phyloP scores from a whole-genome alignment of 2,797 vertebrate genomes.

The Pseudochromis fuscus region DNA sequence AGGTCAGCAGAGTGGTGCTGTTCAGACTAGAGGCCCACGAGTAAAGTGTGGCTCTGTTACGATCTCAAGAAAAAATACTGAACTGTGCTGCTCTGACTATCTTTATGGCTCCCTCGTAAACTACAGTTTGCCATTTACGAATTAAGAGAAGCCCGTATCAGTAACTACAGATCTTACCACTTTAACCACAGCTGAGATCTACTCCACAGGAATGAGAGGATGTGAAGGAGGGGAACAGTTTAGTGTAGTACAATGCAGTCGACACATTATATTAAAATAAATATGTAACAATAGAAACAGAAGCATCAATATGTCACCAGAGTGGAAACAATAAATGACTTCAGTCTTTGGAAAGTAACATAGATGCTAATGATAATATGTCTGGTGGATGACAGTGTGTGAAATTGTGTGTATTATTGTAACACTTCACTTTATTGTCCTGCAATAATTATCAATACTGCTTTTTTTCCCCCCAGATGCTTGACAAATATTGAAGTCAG shows the following conservation, averaged over 20 bases:
- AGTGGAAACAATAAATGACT: too few relatives aligned
- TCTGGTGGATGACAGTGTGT: neutral
- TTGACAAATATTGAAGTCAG: too few relatives aligned
- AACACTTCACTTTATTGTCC: neutral
- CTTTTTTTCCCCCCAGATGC: too few relatives aligned
- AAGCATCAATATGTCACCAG: too few relatives aligned
- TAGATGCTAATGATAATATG: too few relatives aligned
- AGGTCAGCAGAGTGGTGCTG: constrained; percentile 63
- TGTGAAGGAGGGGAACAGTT: neutral
- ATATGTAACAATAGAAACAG: too few relatives aligned
- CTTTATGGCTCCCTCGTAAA: neutral
- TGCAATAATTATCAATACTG: too few relatives aligned
- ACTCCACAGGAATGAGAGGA: neutral
- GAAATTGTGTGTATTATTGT: too few relatives aligned
- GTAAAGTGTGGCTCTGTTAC: constrained; percentile 29
- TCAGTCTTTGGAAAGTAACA: too few relatives aligned
- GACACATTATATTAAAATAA: too few relatives aligned
- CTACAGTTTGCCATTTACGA: neutral
- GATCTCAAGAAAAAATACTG: constrained; percentile 10
- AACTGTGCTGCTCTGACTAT: constrained; percentile 2
- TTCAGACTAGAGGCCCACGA: constrained; percentile 32
- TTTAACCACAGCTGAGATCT: neutral
- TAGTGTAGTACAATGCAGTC: too few relatives aligned
- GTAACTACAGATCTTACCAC: neutral
- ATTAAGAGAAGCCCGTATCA: neutral